Conservation (phyloP, 2,888 invertebrate species). For the Andricus curvator region DNA sequence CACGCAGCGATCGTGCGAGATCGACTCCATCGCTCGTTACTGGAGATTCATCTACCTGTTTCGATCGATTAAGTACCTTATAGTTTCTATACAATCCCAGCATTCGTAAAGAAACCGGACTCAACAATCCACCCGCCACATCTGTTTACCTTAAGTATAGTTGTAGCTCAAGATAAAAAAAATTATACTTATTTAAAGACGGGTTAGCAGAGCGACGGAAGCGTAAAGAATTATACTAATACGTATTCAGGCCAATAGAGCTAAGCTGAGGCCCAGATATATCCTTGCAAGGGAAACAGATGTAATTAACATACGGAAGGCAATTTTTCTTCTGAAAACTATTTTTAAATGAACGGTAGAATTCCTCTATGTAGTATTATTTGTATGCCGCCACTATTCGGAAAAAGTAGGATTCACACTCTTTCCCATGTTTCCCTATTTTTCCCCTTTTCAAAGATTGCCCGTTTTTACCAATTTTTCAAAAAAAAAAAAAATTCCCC, state of each 20-base stretch:
- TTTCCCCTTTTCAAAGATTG: no score
- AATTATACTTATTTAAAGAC: neutral
- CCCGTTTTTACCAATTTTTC: no score
- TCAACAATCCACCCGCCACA: neutral
- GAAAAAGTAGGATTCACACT: no score
- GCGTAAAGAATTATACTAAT: neutral
- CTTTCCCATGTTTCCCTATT: no score
- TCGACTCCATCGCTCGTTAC: neutral
- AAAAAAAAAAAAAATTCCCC: no score
- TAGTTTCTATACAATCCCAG: neutral
- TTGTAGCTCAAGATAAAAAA: neutral
- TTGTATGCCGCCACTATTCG: no score
- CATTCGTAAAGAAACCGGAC: neutral
- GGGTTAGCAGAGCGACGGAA: neutral
- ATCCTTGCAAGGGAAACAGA: no score
- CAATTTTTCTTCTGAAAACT: no score
- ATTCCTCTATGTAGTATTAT: no score
- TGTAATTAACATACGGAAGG: no score
- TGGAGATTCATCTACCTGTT: conserved; percentile 11
- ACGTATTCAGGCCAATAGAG: neutral
- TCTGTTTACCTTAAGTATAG: neutral
- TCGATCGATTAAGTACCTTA: neutral
- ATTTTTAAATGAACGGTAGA: no score
- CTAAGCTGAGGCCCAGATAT: neutral
- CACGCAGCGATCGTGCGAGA: conserved; percentile 5